Evolutionary conservation across 2,888 invertebrate genomes (phyloP), one percentile per base, ranked within the genome.

Genomic region (Metalampra italica): DNA sequence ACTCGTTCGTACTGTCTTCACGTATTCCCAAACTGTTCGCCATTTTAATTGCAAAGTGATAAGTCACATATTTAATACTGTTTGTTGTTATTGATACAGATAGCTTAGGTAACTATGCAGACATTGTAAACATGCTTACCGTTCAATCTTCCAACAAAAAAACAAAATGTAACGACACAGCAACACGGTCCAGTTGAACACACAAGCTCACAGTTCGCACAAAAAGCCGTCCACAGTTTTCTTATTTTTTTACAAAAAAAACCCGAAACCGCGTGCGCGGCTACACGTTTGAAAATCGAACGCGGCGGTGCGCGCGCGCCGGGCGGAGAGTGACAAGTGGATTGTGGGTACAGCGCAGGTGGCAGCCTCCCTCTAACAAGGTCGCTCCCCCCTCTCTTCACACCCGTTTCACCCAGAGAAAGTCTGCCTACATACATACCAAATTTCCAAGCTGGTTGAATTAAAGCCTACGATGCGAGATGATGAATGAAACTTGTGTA

Each of bases 361-460:
- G 88, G 70, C 82, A 78, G 76, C 80, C 82, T 87, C 88, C 85
- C 87, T 84, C 87, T 82, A 88, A 87, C 86, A 88, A 86, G 88
- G 88, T 85, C 88, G 84, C 75, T 79, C 68, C 77, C 78, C 79
- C 74, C 79, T 74, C 78, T 74, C 71, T 71, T 68, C 68, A 68
- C 39, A 39, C 52, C 69, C 81, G 77, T 86, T 86, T 86, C 86
- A 81, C 85, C 82, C 77, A 72, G 88, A 83, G 88, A 87, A 88
- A 88, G 88, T 87, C 83, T 84, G 77, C 88, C 88, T 88, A 87
- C 87, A 87, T 88, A 86, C 88, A 87, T 88, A 88, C 87, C 84
- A 85, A 88, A 87, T 87, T 80, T 86, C 75, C 82, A 79, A 84
- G 80, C 79, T 79, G 84, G 86, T 86, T 81, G 83, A 82, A 74